These are phyloP conservation scores for Drosophila tropicalis DNA, from an alignment of 1,140 invertebrate species.

Conservation along the genomic window DNA sequence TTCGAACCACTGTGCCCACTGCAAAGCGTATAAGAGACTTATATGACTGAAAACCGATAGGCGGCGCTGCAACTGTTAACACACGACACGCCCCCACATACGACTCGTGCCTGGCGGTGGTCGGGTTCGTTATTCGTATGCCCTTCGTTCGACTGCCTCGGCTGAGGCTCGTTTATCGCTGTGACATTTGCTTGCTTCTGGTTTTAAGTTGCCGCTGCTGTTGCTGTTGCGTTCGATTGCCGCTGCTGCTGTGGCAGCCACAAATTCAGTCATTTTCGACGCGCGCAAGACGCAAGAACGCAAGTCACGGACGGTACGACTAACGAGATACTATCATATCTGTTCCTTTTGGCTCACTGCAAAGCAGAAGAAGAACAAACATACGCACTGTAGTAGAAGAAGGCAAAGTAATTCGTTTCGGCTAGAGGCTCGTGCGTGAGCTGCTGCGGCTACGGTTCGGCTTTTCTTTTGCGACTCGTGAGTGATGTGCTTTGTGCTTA, in stretches of 20 bases:
- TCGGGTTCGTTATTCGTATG: no score
- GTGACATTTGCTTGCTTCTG: conserved; percentile 21
- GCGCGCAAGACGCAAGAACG: conserved; percentile 39
- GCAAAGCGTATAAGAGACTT: conserved; percentile 45
- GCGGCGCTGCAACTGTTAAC: not conserved
- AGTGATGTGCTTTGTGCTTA: conserved; percentile 33
- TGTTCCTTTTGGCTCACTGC: conserved; percentile 14
- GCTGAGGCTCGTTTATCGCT: conserved; percentile 3
- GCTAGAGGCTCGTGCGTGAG: conserved; percentile 26
- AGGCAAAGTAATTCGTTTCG: conserved; percentile 36
- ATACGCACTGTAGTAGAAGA: not conserved
- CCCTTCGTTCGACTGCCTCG: conserved; percentile 2
- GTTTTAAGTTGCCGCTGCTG: not conserved
- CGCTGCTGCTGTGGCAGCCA: conserved; percentile 11
- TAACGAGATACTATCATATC: conserved; percentile 35
- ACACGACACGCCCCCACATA: no score
- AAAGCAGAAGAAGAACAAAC: not conserved
- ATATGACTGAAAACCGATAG: not conserved
- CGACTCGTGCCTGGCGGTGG: not conserved
- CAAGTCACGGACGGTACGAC: conserved; percentile 53
- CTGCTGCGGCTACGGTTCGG: not conserved
- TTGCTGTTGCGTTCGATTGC: conserved; percentile 9
- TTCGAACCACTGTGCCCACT: not conserved
- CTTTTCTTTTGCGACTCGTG: conserved; percentile 20
- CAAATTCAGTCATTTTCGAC: conserved; percentile 47